Conservation (phyloP, 2,888 invertebrate species). For the Heliconius ismenius region DNA sequence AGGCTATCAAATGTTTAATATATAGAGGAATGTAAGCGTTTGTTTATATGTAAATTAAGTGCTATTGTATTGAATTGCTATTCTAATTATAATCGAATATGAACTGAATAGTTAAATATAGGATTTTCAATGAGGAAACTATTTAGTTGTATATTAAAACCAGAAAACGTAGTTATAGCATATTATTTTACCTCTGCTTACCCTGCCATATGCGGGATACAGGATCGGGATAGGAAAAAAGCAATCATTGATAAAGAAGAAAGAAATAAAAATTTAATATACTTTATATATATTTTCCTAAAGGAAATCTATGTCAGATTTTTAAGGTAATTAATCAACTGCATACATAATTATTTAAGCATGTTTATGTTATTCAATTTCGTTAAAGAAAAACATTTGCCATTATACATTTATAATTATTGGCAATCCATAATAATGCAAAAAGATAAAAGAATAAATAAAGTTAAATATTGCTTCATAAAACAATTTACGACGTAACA, state of each 20-base stretch:
- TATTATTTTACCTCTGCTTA: neutral
- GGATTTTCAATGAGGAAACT: neutral
- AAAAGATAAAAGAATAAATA: neutral
- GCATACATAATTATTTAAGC: neutral
- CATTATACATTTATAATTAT: neutral
- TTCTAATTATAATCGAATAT: conserved; percentile 35
- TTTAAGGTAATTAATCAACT: neutral
- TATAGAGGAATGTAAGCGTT: conserved; percentile 33
- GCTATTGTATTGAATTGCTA: conserved; percentile 34
- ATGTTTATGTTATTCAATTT: neutral
- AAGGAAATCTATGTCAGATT: neutral
- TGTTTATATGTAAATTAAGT: conserved; percentile 37
- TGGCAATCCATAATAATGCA: neutral
- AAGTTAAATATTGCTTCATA: neutral
- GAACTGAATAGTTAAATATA: conserved; percentile 14
- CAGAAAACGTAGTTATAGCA: neutral
- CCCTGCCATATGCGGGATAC: no score
- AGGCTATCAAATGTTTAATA: conserved; percentile 22
- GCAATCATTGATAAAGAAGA: neutral
- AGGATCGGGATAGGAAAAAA: no score
- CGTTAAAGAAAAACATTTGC: neutral
- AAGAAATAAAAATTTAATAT: neutral
- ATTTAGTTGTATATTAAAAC: neutral
- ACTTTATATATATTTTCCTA: neutral
- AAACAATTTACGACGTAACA: conserved; percentile 1